phyloP scores from a whole-genome alignment of 2,113 vertebrate species.

The Bufo gargarizans region DNA sequence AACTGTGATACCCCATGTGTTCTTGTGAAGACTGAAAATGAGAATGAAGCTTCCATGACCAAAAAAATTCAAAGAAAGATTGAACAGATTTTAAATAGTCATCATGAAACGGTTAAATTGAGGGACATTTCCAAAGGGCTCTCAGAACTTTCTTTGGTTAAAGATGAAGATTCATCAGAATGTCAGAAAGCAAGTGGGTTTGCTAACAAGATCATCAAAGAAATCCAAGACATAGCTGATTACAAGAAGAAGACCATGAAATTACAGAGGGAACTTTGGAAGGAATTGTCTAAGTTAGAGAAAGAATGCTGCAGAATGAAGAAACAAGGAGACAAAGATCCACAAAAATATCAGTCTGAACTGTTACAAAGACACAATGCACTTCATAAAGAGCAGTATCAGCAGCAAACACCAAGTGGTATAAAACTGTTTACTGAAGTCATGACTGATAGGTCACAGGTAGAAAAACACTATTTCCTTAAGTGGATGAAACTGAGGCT shows the following conservation, averaged over 20 bases:
- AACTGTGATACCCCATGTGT: not conserved
- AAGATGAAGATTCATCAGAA: conserved; percentile 60
- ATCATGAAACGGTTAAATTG: conserved; percentile 1
- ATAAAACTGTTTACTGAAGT: conserved; percentile 61
- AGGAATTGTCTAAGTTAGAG: conserved; percentile 59
- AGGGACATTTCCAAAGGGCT: not conserved
- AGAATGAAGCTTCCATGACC: not conserved
- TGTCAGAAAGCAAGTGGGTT: conserved; percentile 45
- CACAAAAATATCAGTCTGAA: conserved; percentile 33
- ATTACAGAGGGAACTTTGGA: conserved; percentile 61
- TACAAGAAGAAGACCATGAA: conserved; percentile 60
- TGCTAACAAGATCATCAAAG: not conserved
- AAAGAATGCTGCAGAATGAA: conserved; percentile 50
- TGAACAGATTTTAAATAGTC: not conserved
- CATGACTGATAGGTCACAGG: conserved; percentile 52
- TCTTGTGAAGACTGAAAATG: not conserved
- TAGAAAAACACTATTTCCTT: conserved; percentile 63
- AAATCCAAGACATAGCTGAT: conserved; percentile 17
- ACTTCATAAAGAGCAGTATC: conserved; percentile 60
- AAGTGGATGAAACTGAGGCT: conserved; percentile 65
- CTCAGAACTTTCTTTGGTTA: conserved; percentile 56
- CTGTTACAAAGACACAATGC: conserved; percentile 56
- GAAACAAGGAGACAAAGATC: not conserved
- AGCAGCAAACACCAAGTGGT: conserved; percentile 22
- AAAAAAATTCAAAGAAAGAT: not conserved